A percentile compares a stretch with the other conserved stretches of the same genome.
These are phyloP conservation scores for Perizoma affinitatum DNA, from an alignment of 2,888 invertebrate species.

Conservation along the genomic window DNA sequence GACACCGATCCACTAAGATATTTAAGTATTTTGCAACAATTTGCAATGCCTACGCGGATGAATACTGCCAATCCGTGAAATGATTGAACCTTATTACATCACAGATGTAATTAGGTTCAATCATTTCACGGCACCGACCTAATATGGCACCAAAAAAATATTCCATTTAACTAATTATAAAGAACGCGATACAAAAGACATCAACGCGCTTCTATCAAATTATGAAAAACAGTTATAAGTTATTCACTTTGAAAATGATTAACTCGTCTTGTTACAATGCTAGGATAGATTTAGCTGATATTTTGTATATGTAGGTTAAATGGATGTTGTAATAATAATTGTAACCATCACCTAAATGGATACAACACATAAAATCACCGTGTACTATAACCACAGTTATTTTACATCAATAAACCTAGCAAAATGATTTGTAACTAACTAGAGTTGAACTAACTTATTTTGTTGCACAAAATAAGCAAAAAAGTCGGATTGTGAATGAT, in stretches of 20 bases:
- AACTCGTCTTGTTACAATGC: too few species aligned
- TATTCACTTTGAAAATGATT: too few species aligned
- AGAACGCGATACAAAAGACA: slow-evolving; percentile 10
- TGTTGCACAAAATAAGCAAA: too few species aligned
- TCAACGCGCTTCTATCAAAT: slow-evolving; percentile 8
- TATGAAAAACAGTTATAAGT: too few species aligned
- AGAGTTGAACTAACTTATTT: slow-evolving; percentile 2
- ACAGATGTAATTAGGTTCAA: slow-evolving; percentile 5
- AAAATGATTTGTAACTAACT: slow-evolving; percentile 32
- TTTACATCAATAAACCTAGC: slow-evolving; percentile 28
- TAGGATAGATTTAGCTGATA: too few species aligned
- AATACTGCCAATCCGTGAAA: slow-evolving; percentile 36
- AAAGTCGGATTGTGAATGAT: too few species aligned
- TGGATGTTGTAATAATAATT: slow-evolving; percentile 6
- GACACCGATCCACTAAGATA: slow-evolving; percentile 29
- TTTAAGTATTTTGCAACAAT: slow-evolving; percentile 35
- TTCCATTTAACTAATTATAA: too few species aligned
- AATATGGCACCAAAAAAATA: too few species aligned
- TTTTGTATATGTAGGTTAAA: slow-evolving; percentile 8
- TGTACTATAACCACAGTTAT: slow-evolving; percentile 16
- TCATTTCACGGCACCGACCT: too few species aligned
- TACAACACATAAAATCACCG: slow-evolving; percentile 15
- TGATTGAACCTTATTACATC: slow-evolving; percentile 35
- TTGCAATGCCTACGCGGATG: slow-evolving; percentile 29
- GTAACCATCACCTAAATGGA: slow-evolving; percentile 12